A percentile compares a stretch with the other conserved stretches of the same genome.
phyloP scores from a whole-genome alignment of 2,797 vertebrate species.

The Zenarchopterus dispar region DNA sequence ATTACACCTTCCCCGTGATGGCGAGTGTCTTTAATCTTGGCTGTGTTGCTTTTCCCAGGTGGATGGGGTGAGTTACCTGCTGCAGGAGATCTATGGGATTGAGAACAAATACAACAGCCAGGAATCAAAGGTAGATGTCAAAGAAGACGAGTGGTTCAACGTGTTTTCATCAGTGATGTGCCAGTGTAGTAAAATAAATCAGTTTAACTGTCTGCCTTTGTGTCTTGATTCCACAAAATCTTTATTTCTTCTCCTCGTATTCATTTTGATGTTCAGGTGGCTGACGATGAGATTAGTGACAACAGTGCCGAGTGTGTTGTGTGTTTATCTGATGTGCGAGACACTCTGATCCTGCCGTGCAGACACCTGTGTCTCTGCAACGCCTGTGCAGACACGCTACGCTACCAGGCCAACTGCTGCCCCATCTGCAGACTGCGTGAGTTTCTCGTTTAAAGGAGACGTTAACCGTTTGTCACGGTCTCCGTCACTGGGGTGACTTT shows the following conservation, averaged over 20 bases:
- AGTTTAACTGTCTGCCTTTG: not conserved
- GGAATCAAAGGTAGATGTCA: slow-evolving; percentile 87
- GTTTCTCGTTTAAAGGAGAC: slow-evolving; percentile 42
- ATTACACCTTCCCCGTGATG: slow-evolving; percentile 4
- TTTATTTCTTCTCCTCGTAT: not conserved
- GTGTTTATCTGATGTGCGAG: slow-evolving; percentile 94
- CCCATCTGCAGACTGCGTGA: slow-evolving; percentile 96
- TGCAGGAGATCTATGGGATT: slow-evolving; percentile 99
- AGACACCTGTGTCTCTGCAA: slow-evolving; percentile 96
- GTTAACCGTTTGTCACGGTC: not conserved
- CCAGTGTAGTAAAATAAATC: slow-evolving; percentile 2
- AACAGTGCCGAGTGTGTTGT: slow-evolving; percentile 98
- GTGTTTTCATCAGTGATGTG: slow-evolving; percentile 9
- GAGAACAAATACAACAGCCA: slow-evolving; percentile 99
- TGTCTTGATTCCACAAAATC: not conserved
- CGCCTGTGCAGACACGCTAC: slow-evolving; percentile 93
- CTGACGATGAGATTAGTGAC: slow-evolving; percentile 96
- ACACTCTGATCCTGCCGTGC: slow-evolving; percentile 97
- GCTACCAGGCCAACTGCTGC: slow-evolving; percentile 98
- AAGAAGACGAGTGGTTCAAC: not conserved
- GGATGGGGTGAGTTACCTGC: slow-evolving; percentile 97
- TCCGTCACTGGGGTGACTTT: too few species aligned
- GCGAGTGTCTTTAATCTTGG: slow-evolving; percentile 23
- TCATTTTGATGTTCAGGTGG: slow-evolving; percentile 80
- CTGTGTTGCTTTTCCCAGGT: slow-evolving; percentile 80